Percentiles rank a stretch among this genome's conserved stretches.
Conservation (phyloP, 2,888 invertebrate genomes). For the Aquatica leii region DNA sequence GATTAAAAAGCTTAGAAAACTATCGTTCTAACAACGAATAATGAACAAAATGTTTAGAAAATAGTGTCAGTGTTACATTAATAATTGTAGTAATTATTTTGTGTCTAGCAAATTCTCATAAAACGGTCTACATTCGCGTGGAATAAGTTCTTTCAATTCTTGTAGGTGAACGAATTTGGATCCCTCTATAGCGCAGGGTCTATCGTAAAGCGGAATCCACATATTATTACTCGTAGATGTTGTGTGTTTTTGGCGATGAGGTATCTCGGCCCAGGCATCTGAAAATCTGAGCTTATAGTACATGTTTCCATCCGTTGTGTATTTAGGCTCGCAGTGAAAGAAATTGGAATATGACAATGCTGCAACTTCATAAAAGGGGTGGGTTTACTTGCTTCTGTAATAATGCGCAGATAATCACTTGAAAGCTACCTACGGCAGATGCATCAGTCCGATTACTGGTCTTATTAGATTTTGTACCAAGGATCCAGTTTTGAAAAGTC, state of each 20-base stretch:
- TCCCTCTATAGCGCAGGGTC: constrained; percentile 3
- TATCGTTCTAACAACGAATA: too few species aligned
- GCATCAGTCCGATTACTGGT: neutral
- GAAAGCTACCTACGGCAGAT: constrained; percentile 22
- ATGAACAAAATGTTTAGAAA: too few species aligned
- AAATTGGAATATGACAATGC: neutral
- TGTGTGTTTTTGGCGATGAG: constrained; percentile 1
- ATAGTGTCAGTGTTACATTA: too few species aligned
- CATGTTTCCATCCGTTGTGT: neutral
- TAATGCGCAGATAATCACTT: constrained; percentile 8
- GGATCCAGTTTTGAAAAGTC: neutral
- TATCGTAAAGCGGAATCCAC: constrained; percentile 1
- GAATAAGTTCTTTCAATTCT: constrained; percentile 11
- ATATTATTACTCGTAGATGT: too few species aligned
- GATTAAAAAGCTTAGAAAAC: too few species aligned
- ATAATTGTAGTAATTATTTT: too few species aligned
- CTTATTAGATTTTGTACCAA: neutral
- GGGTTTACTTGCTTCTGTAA: constrained; percentile 29
- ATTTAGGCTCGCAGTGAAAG: neutral
- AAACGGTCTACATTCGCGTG: constrained; percentile 4
- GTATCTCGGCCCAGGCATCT: neutral
- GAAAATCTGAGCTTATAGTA: constrained; percentile 1
- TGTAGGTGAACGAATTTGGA: constrained; percentile 12
- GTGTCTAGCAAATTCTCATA: constrained; percentile 1
- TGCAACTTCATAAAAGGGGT: constrained; percentile 15